A percentile compares a stretch with the other conserved stretches of the same genome.
Evolutionary conservation across 2,888 invertebrate genomes (phyloP).

Genomic region (Podotricha telesiphe): DNA sequence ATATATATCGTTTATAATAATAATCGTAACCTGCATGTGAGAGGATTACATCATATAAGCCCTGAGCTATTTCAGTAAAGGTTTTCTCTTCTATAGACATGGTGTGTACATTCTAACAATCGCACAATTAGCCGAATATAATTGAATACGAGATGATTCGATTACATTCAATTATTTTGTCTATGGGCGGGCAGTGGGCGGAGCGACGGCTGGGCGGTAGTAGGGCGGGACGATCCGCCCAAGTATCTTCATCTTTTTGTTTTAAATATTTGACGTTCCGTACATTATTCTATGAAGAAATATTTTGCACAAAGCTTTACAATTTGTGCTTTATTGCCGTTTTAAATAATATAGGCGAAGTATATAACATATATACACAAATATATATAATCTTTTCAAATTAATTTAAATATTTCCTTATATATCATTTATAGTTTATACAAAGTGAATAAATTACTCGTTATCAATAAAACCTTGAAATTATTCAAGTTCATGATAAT

Average conservation of each 20-base stretch:
- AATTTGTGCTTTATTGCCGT: background rate
- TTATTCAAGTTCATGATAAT: conserved; percentile 63
- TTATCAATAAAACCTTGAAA: conserved; percentile 54
- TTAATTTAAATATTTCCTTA: background rate
- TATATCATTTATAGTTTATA: background rate
- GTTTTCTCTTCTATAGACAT: conserved; percentile 51
- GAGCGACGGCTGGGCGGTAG: conserved; percentile 63
- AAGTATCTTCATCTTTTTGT: conserved; percentile 50
- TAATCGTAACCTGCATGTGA: background rate
- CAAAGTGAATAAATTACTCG: background rate
- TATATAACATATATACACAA: background rate
- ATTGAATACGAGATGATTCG: conserved; percentile 76
- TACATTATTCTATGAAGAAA: conserved; percentile 28
- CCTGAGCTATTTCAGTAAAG: conserved; percentile 3
- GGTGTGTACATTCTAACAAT: conserved; percentile 57
- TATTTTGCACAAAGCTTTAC: conserved; percentile 1
- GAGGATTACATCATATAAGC: conserved; percentile 7
- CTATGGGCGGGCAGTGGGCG: conserved; percentile 69
- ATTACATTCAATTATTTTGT: conserved; percentile 74
- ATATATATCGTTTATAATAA: background rate
- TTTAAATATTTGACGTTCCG: conserved; percentile 39
- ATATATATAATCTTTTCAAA: too few species aligned
- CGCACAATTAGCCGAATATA: conserved; percentile 65
- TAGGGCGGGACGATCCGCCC: conserved; percentile 63
- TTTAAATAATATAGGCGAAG: background rate